These are phyloP conservation scores for Xyrauchen texanus DNA, from an alignment of 2,113 vertebrate species.

Conservation along the genomic window DNA sequence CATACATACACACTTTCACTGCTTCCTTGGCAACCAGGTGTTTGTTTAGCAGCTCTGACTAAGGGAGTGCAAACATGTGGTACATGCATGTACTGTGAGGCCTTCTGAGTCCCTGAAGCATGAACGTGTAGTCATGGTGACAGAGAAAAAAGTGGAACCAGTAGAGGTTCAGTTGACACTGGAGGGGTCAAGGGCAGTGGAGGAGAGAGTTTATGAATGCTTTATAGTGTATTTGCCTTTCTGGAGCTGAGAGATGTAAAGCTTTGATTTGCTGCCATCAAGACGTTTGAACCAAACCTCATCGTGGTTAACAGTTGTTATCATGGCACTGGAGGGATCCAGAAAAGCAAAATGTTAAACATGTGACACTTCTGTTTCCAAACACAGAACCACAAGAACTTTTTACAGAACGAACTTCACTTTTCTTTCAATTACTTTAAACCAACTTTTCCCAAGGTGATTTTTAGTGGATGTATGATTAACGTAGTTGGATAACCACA, in stretches of 20 bases:
- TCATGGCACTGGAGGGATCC: slow-evolving; percentile 75
- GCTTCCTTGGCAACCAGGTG: neutral
- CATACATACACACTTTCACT: too few relatives aligned
- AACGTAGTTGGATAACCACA: too few relatives aligned
- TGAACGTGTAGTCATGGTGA: neutral
- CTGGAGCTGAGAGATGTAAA: slow-evolving; percentile 86
- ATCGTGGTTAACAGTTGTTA: slow-evolving; percentile 90
- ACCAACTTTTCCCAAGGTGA: too few relatives aligned
- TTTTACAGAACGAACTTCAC: too few relatives aligned
- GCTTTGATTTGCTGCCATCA: slow-evolving; percentile 90
- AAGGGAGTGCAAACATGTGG: slow-evolving; percentile 3
- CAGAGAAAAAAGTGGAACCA: neutral
- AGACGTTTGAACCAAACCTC: slow-evolving; percentile 91
- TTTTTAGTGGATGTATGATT: too few relatives aligned
- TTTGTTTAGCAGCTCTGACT: slow-evolving; percentile 10
- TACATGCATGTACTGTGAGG: slow-evolving; percentile 1
- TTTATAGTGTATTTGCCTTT: neutral
- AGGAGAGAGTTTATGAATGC: neutral
- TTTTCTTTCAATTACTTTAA: too few relatives aligned
- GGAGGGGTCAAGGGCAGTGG: neutral
- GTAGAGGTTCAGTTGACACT: neutral
- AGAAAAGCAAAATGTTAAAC: neutral
- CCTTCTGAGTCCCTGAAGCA: neutral
- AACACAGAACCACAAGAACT: neutral
- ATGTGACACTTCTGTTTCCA: neutral